Percentiles rank a stretch among this genome's conserved stretches.
Conservation (phyloP, 2,797 vertebrate genomes). For the Anabas testudineus region DNA sequence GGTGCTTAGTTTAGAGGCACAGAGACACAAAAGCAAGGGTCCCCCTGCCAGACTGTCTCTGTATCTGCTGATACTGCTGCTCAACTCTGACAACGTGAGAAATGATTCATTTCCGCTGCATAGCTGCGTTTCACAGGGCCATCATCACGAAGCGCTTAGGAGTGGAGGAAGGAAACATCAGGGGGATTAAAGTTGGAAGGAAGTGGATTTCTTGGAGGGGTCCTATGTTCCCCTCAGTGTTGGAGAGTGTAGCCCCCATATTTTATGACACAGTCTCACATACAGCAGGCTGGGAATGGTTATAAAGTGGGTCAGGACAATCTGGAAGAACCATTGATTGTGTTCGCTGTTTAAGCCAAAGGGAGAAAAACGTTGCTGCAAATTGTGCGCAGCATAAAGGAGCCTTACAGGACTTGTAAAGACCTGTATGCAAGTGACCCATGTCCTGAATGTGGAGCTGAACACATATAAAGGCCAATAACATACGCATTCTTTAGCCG, state of each 20-base stretch:
- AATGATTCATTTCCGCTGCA: conserved; percentile 72
- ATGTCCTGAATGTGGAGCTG: conserved; percentile 37
- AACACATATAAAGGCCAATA: conserved; percentile 32
- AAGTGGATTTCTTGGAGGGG: conserved; percentile 66
- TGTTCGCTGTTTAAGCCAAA: conserved; percentile 46
- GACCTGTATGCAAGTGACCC: conserved; percentile 29
- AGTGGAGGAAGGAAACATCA: conserved; percentile 61
- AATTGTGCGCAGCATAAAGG: conserved; percentile 47
- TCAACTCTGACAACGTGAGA: conserved; percentile 77
- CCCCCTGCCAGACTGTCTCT: conserved; percentile 61
- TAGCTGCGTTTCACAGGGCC: conserved; percentile 53
- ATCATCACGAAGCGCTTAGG: conserved; percentile 66
- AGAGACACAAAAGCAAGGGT: conserved; percentile 60
- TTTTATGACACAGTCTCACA: conserved; percentile 55
- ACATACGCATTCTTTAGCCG: conserved; percentile 23
- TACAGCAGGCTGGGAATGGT: conserved; percentile 43
- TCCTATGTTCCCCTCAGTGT: conserved; percentile 52
- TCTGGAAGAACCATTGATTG: conserved; percentile 56
- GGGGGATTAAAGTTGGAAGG: conserved; percentile 72
- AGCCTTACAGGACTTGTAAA: conserved; percentile 48
- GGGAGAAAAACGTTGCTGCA: conserved; percentile 53
- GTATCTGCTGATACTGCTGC: conserved; percentile 62
- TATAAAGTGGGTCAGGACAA: conserved; percentile 68
- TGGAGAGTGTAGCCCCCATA: conserved; percentile 49
- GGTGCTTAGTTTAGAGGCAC: conserved; percentile 72